phyloP scores from a whole-genome alignment of 2,797 vertebrate genomes.

The Eulemur coronatus region DNA sequence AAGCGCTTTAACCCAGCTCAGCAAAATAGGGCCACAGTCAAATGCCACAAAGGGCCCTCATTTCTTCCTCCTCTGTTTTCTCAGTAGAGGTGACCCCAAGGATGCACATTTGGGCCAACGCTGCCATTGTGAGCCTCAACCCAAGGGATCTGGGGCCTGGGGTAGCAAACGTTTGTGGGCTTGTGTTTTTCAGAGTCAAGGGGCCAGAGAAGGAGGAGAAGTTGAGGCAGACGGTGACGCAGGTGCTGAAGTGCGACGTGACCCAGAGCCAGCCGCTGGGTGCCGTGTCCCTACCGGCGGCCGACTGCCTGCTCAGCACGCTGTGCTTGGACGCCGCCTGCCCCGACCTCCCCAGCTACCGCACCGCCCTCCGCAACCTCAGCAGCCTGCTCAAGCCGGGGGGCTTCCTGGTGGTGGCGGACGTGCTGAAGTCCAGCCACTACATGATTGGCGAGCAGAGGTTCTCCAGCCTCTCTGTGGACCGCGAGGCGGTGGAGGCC shows the following conservation, averaged over 20 bases:
- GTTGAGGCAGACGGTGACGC: constrained; percentile 69
- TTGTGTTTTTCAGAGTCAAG: constrained; percentile 66
- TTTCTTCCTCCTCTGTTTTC: neutral
- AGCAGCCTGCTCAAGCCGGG: constrained; percentile 77
- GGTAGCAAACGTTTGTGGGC: neutral
- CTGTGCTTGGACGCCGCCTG: constrained; percentile 83
- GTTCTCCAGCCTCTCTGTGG: constrained; percentile 72
- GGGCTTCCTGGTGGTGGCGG: constrained; percentile 74
- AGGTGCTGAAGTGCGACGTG: constrained; percentile 81
- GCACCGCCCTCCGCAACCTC: constrained; percentile 69
- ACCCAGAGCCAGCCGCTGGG: constrained; percentile 77
- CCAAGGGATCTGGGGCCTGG: neutral
- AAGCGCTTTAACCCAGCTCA: neutral
- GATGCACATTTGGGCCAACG: too few species aligned
- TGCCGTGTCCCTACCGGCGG: constrained; percentile 41
- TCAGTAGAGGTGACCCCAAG: too few species aligned
- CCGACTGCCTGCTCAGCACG: constrained; percentile 79
- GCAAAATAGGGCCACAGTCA: neutral
- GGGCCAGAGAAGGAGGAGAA: constrained; percentile 79
- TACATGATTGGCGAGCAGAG: constrained; percentile 67
- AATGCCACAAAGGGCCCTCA: neutral
- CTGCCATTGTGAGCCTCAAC: neutral
- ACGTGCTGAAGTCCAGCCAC: constrained; percentile 77
- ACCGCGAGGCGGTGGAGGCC: constrained; percentile 59
- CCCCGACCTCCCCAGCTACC: constrained; percentile 71